phyloP scores from a whole-genome alignment of 2,113 vertebrate genomes.

The Climacteris rufus region DNA sequence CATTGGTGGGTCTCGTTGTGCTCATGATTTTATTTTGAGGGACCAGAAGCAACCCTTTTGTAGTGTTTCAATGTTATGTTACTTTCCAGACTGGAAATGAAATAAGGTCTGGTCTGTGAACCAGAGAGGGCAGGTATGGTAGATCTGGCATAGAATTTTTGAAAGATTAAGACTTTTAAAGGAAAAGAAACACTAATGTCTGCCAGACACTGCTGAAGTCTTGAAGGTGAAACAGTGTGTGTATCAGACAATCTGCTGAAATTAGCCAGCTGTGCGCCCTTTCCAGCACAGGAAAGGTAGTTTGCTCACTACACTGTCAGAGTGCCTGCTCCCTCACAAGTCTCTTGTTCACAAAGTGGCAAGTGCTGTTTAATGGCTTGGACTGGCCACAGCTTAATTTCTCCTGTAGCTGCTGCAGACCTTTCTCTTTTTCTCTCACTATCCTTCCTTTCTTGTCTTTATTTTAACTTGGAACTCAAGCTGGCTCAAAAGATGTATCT shows the following conservation, averaged over 20 bases:
- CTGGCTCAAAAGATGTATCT: background rate
- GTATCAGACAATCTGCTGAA: background rate
- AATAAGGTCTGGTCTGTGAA: background rate
- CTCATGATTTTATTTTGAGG: background rate
- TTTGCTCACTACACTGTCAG: background rate
- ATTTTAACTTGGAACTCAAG: background rate
- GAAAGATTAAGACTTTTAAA: background rate
- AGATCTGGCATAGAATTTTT: background rate
- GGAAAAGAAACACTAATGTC: background rate
- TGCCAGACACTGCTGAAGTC: background rate
- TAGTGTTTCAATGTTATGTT: background rate
- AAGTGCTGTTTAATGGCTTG: background rate
- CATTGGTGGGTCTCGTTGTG: rapidly evolving
- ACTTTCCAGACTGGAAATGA: background rate
- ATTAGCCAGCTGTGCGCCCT: background rate
- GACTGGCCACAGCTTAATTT: background rate
- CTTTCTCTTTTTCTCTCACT: background rate
- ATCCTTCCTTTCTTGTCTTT: background rate
- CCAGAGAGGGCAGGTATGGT: background rate
- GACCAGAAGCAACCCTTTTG: background rate
- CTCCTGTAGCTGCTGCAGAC: background rate
- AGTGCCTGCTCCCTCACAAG: background rate
- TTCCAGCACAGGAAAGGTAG: background rate
- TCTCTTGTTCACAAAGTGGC: background rate
- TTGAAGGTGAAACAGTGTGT: background rate